Evolutionary conservation across 2,113 vertebrate genomes (phyloP).

Genomic region (Prunella himalayana): DNA sequence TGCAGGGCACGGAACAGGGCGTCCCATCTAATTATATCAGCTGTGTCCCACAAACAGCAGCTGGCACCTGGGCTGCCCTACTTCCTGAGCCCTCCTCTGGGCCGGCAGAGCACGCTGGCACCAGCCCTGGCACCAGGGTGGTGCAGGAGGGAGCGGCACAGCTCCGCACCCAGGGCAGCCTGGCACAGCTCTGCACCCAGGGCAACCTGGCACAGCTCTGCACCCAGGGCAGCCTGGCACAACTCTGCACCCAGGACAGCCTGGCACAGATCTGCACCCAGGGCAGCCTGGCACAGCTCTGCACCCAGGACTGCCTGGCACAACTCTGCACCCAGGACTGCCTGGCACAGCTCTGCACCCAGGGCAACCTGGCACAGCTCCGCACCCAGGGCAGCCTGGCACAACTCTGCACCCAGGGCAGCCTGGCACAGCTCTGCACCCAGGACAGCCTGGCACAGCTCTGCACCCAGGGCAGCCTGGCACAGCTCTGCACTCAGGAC

Average conservation of each 20-base stretch:
- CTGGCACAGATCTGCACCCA: accelerated
- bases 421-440: neutral
- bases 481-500: neutral
- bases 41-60: conserved; percentile 21
- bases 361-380: neutral
- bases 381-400: accelerated
- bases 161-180: accelerated
- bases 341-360: neutral
- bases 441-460: neutral
- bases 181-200: accelerated
- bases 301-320: neutral
- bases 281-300: accelerated
- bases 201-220: accelerated
- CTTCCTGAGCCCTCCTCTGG: neutral
- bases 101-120: neutral
- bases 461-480: accelerated
- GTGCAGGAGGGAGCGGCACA: neutral
- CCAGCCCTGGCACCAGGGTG: neutral
- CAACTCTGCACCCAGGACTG: no score
- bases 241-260: accelerated
- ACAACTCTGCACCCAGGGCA: neutral
- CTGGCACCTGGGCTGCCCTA: conserved; percentile 12
- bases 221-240: neutral
- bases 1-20: conserved; percentile 5
- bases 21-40: conserved; percentile 67